Evolutionary conservation across 2,113 vertebrate genomes (phyloP), one percentile per base, ranked within the genome.

Genomic region (Hiodon tergisus): DNA sequence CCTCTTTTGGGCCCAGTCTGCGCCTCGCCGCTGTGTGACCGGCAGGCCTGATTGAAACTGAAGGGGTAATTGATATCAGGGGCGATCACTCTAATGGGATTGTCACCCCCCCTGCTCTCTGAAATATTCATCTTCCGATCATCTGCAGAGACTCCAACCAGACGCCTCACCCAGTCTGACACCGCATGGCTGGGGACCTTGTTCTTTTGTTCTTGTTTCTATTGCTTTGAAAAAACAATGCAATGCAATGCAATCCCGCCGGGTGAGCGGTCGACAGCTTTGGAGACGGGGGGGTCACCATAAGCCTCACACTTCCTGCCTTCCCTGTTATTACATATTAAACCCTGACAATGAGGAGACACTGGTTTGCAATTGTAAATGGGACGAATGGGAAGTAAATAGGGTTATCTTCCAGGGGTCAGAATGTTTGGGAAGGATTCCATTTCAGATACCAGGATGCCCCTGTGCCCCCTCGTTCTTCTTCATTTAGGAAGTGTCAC

Each of bases 21-120:
- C 73, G 77, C 71, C 14, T 59, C 71, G 77, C 77, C 71, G 31
- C 46, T 73, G 47, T 57, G 68, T 60, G 70, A 50, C 47, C 47
- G 57, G 51, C 67, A 73, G 61, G 76, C 13, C 57, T 78, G 88
- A 93, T 88, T 86, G 88, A 88, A 91, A 90, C 87, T 88, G 88
- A 92, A 88, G 82, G 86, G 83, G 85, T 92, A 91, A 92, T 92
- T 92, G 89, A 91, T 93, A 90, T 88, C 82, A 78, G 85, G 84
- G 83, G 82, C 85, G 87, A 85, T 89, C 86, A 82, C 79, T 82
- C 58, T 93, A 91, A 93, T 88, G 76, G 87, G 81, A 87, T 87
- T 94, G 90, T 93, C 91, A 90, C 82, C 84, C 82, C 83, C 70
- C 74, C 80, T 81, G 81, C 83, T 90, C 82, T 87, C 76, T 91